Base-by-base conservation (phyloP, 2,113 vertebrate species). In the Peromyscus leucopus region DNA sequence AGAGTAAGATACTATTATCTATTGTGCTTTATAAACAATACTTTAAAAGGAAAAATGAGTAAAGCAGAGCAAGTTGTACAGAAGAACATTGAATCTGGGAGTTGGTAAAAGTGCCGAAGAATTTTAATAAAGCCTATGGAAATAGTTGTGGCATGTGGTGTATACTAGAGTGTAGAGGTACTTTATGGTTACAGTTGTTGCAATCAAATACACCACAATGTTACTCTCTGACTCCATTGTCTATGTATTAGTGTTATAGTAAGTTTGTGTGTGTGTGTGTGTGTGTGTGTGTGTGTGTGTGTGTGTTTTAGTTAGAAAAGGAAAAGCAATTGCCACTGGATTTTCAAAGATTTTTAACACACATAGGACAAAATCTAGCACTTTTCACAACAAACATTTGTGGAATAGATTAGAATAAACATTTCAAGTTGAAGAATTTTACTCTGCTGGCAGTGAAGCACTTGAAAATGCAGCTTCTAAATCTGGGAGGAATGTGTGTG, bases 341-440 rank as follows among this genome's bases (percentile, higher is more conserved):
- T 85, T 90, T 83, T 95, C 33, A 92, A 91, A 96, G 31, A 24
- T 57, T 94, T 94, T 91, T 90, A 95, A 83, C 28, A 72, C 51
- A 90, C 6, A 10, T 48, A 16, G 63, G 36, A n/a, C 10, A 89
- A 63, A 75, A 91, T 12, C 19, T 76, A 93, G 42, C 42, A 80
- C 36, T 93, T 39, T 46, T 96, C 12, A 72, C 31, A 87, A 8
- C 83, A 89, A 91, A 91, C 83, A 65, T 85, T 90, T 87, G 24
- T 95, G 28, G 24, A 75, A 74, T 17, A 93, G 36, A 79, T 88
- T 42, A 93, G 72, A 94, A 65, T 78, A 88, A 95, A 48, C 89
- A 93, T 69, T 96, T 95, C 55, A 91, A 46, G 31, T 80, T 96
- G 51, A 94, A 84, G 39, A 96, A 93, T 94, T 93, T 94, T 89